Base-by-base conservation (phyloP, 2,797 vertebrate species). In the Poecilia picta region DNA sequence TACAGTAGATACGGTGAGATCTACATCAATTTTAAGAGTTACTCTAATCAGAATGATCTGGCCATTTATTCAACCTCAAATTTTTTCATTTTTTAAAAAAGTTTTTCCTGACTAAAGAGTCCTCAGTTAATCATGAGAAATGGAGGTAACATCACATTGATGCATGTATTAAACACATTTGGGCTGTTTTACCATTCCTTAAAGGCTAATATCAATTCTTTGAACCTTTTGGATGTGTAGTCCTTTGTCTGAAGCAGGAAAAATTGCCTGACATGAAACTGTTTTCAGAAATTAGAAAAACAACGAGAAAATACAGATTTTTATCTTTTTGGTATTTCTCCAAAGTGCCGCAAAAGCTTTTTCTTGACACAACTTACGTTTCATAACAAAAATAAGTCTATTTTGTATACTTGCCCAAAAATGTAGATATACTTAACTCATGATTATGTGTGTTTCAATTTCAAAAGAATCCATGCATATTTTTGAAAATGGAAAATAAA, bases 401-500 rank as follows among this genome's bases (percentile, higher is more conserved):
- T 12, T 41, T 66, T 66, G 2, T 66, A 23, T 68, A 4, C 39
- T 66, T 36, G 1, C 7, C 39, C 33, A 41, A 41, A 20, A 68
- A 5, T 25, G 25, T 41, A 18, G 36, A 25, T 41, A 23, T 41
- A 23, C 20, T 68, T 41, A 25, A 41, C 1, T 25, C 36, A 68
- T 12, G 3, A 41, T 41, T 68, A 39, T 5, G 20, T 5, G 20
- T 66, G 8, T 64, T 36, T 64, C 31, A 64, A 36, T 68, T 41
- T 25, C 36, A 66, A 66, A 23, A 23, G 8, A 55, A 57, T 53
- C 39, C 28, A 59, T 16, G 8, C 15, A 23, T 43, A 23, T 59
- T 64, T 72, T 53, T 16, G 49, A 71, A 81, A 64, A 73, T 28
- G 12, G 55, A 76, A 49, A 33, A 64, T 36, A 25, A 64, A 49